Evolutionary conservation across 2,888 invertebrate genomes (phyloP), one percentile per base, ranked within the genome.

Genomic region (Volucella inanis): DNA sequence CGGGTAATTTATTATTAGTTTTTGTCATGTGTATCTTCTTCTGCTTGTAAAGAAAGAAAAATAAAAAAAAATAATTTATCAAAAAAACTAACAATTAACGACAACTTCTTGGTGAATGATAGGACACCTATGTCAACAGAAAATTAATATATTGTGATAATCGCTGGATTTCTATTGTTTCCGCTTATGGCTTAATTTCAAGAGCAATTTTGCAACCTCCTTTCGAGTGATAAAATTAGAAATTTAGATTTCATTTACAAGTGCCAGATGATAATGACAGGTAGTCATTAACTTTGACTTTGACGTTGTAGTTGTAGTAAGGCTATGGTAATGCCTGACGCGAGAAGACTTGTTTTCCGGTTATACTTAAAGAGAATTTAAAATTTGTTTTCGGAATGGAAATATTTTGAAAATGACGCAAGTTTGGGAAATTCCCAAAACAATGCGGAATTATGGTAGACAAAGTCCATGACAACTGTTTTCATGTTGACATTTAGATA

Each of bases 201-300:
- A 52, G 31, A 57, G 52, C 70, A 72, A 72, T 59, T 71, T 78
- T 50, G 65, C 71, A 78, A 65, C 57, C 38, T 55, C 14, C 43
- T 78, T 15, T 71, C 50, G 14, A 15, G 14, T 45, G 12, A 15
- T 49, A 59, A 67, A 79, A 79, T 74, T 80, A 54, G 67, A 68
- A 68, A 62, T 80, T 80, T 15, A 80, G 61, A 74, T 80, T 68
- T 61, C 54, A 80, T 55, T 74, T 54, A 74, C 67, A 74, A 74
- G 61, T 80, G 74, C 74, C 71, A 50, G 64, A 71, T 64, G 52
- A 65, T 65, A 71, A 47, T 65, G 74, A 61, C 61, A 62, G 67
- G 65, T 72, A 65, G 57, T 59, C 12, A 57, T 50, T 52, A 22
- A 47, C 31, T 31, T 6, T 31, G 31, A 31, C 31, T 31, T 12